phyloP scores from a whole-genome alignment of 2,113 vertebrate species.

The Phalacrocorax pelagicus region DNA sequence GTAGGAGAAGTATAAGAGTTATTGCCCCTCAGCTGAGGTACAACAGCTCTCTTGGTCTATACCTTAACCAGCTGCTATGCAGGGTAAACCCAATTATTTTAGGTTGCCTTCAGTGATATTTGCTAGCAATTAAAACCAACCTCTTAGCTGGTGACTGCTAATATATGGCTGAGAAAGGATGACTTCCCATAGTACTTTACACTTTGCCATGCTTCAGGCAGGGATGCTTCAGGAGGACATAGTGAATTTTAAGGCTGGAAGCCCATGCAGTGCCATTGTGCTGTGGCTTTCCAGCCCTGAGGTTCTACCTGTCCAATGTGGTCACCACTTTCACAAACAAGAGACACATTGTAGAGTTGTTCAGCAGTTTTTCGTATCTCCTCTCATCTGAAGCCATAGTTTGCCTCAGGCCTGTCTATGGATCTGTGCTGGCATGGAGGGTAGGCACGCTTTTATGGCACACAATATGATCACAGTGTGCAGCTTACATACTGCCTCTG shows the following conservation, averaged over 20 bases:
- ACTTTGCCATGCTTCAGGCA: background rate
- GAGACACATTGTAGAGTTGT: background rate
- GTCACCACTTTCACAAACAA: background rate
- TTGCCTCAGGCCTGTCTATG: background rate
- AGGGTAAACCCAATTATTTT: background rate
- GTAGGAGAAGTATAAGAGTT: background rate
- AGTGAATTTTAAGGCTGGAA: background rate
- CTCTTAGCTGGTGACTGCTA: background rate
- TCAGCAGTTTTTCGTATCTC: background rate
- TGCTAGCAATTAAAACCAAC: background rate
- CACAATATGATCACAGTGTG: too few relatives aligned
- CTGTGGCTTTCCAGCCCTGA: background rate
- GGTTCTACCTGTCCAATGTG: fast-evolving
- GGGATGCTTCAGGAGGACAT: background rate
- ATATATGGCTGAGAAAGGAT: background rate
- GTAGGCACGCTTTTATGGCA: background rate
- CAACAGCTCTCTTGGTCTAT: background rate
- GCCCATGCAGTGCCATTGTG: background rate
- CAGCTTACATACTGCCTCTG: background rate
- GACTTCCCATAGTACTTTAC: background rate
- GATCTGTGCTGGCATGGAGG: background rate
- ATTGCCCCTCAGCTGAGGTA: background rate
- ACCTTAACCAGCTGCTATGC: background rate
- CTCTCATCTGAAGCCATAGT: background rate
- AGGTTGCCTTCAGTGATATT: background rate